Evolutionary conservation across 2,888 invertebrate species (phyloP).

Genomic region (Temnothorax ravouxi): DNA sequence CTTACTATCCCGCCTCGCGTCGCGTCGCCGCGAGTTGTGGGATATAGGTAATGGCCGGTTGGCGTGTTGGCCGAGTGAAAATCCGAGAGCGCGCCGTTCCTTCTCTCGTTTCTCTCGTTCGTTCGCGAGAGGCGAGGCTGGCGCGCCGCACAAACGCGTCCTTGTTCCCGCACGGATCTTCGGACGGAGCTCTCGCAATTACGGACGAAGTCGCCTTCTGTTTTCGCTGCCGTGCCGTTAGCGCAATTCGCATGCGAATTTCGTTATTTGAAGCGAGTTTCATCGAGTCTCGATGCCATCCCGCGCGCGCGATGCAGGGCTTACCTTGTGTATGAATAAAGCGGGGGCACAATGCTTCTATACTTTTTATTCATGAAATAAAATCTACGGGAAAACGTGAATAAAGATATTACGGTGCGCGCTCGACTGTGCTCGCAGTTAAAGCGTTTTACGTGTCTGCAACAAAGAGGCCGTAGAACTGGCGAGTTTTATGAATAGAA

Average conservation of each 20-base stretch:
- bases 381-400: constrained; percentile 36
- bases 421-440: constrained; percentile 21
- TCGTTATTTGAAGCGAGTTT: constrained; percentile 2
- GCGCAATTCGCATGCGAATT: constrained; percentile 7
- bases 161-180: not conserved
- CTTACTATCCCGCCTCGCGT: not conserved
- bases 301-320: not conserved
- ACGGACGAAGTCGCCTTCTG: constrained; percentile 24
- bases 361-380: constrained; percentile 41
- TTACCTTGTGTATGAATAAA: constrained; percentile 18
- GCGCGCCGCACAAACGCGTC: constrained; percentile 33
- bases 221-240: not conserved
- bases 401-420: constrained; percentile 36
- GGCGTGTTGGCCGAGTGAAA: constrained; percentile 45
- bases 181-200: constrained; percentile 28
- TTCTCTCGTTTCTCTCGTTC: not conserved
- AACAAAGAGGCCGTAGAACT: constrained; percentile 30
- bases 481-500: constrained; percentile 31
- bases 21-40: constrained; percentile 28
- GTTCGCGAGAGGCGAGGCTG: not conserved
- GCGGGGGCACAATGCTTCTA: constrained; percentile 17
- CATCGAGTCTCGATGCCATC: constrained; percentile 13
- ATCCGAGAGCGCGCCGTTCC: constrained; percentile 16
- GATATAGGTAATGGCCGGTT: constrained; percentile 52
- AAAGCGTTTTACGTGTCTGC: constrained; percentile 28